phyloP scores from a whole-genome alignment of 2,888 invertebrate species.

The Epiblema foenella region DNA sequence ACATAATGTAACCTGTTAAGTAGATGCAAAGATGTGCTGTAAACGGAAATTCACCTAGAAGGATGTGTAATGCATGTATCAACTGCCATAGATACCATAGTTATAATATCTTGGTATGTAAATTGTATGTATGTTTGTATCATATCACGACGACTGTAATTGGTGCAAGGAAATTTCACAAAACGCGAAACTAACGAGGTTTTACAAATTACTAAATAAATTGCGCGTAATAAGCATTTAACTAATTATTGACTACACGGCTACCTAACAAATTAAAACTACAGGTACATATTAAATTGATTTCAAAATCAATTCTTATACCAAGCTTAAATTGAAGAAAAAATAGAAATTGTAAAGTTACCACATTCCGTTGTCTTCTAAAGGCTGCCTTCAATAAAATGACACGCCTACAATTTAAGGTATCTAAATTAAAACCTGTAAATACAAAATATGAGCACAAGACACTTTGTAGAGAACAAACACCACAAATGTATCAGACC shows the following conservation, averaged over 20 bases:
- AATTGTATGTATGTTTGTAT: constrained; percentile 55
- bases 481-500: constrained; percentile 23
- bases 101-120: constrained; percentile 60
- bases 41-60: constrained; percentile 76
- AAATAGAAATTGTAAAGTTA: constrained; percentile 35
- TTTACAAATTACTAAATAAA: constrained; percentile 40
- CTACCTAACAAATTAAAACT: constrained; percentile 38
- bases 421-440: constrained; percentile 42
- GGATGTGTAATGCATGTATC: constrained; percentile 77
- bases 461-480: constrained; percentile 15
- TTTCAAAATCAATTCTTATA: constrained; percentile 14
- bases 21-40: constrained; percentile 47
- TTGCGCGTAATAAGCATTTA: constrained; percentile 34
- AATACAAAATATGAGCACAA: constrained; percentile 41
- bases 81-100: constrained; percentile 80
- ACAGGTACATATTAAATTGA: not conserved
- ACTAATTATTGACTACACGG: constrained; percentile 30
- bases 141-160: constrained; percentile 64
- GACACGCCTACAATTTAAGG: constrained; percentile 37
- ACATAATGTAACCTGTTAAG: constrained; percentile 31
- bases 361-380: constrained; percentile 44
- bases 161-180: constrained; percentile 71
- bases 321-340: constrained; percentile 35
- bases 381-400: constrained; percentile 44
- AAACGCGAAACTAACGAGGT: constrained; percentile 44